Conservation (phyloP, 2,797 vertebrate genomes). For the Moxostoma hubbsi region DNA sequence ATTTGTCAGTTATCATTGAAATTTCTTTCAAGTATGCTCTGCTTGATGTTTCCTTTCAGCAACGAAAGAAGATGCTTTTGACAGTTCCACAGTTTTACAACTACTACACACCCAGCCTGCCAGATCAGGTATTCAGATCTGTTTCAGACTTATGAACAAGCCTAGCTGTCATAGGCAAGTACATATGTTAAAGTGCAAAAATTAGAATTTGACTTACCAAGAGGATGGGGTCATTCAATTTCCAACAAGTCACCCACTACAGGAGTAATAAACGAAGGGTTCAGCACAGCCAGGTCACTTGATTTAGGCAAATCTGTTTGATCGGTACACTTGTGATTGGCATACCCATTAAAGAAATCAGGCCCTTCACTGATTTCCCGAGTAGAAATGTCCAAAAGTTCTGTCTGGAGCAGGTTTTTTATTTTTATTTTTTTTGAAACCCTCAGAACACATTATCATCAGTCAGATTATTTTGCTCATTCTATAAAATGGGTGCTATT, state of each 20-base stretch:
- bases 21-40: conserved; percentile 30
- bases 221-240: conserved; percentile 56
- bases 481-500: too few relatives aligned
- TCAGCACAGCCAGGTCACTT: conserved; percentile 72
- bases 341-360: conserved; percentile 59
- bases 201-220: conserved; percentile 41
- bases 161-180: conserved; percentile 10
- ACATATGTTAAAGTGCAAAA: conserved; percentile 31
- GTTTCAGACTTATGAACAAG: conserved; percentile 44
- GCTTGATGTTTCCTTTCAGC: conserved; percentile 48
- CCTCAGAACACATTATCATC: conserved; percentile 11
- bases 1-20: conserved; percentile 23
- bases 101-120: conserved; percentile 39
- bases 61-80: conserved; percentile 46
- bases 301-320: conserved; percentile 66
- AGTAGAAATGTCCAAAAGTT: conserved; percentile 31
- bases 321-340: conserved; percentile 56
- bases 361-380: conserved; percentile 37
- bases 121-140: conserved; percentile 55
- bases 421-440: background rate
- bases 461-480: conserved; percentile 7
- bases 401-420: background rate
- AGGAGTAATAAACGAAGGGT: conserved; percentile 56
- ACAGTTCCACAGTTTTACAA: conserved; percentile 50
- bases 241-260: conserved; percentile 47